Evolutionary conservation across 30 jellyfish, hydroid and myxozoan species (phyloP), one percentile per base, ranked within the genome.

Genomic region (Nemopilema nomurai): DNA sequence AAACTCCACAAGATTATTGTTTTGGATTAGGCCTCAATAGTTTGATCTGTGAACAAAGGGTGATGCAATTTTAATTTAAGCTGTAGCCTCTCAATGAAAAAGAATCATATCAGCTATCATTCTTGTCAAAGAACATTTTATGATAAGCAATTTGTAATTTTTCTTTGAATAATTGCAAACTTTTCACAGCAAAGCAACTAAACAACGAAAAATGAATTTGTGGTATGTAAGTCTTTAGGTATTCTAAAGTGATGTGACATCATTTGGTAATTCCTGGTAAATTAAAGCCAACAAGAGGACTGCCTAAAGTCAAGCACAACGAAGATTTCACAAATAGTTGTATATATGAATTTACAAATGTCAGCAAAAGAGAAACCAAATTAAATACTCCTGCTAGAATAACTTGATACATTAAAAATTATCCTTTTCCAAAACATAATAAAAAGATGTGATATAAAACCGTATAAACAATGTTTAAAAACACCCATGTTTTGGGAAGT

Each of bases 21-120:
- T n/a, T n/a, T n/a, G n/a, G n/a, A n/a, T n/a, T n/a, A n/a, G n/a
- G n/a, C n/a, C n/a, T n/a, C n/a, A n/a, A n/a, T n/a, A n/a, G n/a
- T 52, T 52, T 22, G 76, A 31, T 26, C 67, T 79, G 22, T 90
- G 68, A 71, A 68, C 50, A 80, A 64, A n/a, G n/a, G n/a, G n/a
- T n/a, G n/a, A n/a, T n/a, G 49, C 89, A 81, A 80, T 28, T 80
- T 32, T 41, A 41, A 41, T 41, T 41, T 41, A 41, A 41, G 57
- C 13, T 41, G 57, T 41, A 41, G 6, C 13, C 57, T 3, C 57
- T 41, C 13, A 41, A 41, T 13, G 57, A 3, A 41, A 41, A 41
- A 6, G 13, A 6, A 41, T 41, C 57, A 41, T 41, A 41, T 13
- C 57, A 41, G 9, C 13, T 41, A n/a, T n/a, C n/a, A n/a, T n/a